A percentile compares a stretch with the other conserved stretches of the same genome.
phyloP scores from a whole-genome alignment of 2,797 vertebrate genomes.

The Lepilemur ruficaudatus region DNA sequence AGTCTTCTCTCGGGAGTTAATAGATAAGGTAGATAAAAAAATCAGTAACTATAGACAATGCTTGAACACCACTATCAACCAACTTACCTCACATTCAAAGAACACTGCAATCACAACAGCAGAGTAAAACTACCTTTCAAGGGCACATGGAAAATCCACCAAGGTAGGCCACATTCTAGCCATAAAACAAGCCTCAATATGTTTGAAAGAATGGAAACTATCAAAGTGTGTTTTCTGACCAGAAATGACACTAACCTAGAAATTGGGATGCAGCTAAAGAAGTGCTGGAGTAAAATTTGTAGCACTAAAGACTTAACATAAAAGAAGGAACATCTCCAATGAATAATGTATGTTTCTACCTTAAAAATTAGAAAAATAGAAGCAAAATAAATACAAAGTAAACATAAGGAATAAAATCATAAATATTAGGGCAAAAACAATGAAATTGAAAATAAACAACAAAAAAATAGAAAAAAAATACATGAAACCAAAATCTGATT shows the following conservation, averaged over 20 bases:
- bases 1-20: not conserved
- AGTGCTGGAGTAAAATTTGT: not conserved
- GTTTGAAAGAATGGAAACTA: not conserved
- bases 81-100: not conserved
- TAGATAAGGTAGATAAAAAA: not conserved
- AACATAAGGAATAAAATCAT: not conserved
- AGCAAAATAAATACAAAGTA: not conserved
- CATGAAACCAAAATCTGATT: not conserved
- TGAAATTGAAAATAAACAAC: not conserved
- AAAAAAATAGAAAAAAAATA: not conserved
- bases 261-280: not conserved
- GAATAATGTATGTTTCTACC: not conserved
- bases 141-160: not conserved
- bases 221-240: not conserved
- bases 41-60: not conserved
- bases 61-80: not conserved
- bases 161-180: not conserved
- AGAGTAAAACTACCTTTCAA: not conserved
- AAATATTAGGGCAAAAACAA: not conserved
- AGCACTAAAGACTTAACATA: not conserved
- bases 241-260: not conserved
- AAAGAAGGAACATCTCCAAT: not conserved
- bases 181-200: not conserved
- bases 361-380: not conserved
- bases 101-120: rapidly evolving